Evolutionary conservation across 2,113 vertebrate genomes (phyloP).

Genomic region (Calidris pygmaea): DNA sequence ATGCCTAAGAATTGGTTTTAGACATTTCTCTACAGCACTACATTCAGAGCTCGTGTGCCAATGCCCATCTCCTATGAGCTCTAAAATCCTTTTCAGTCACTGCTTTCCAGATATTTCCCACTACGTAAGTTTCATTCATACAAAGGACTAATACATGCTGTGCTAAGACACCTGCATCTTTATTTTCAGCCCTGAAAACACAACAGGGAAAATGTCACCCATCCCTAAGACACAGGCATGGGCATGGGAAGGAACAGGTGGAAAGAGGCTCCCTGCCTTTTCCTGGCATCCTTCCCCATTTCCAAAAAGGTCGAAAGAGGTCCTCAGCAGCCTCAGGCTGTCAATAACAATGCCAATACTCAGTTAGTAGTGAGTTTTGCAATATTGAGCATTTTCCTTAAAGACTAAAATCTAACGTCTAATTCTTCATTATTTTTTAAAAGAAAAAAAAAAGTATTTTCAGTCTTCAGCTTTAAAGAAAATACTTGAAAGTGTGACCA

Average conservation of each 20-base stretch:
- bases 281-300: neutral
- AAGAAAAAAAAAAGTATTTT: neutral
- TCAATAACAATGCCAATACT: neutral
- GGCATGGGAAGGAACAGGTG: neutral
- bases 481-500: neutral
- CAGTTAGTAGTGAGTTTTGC: neutral
- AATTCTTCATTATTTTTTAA: neutral
- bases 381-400: constrained; percentile 5
- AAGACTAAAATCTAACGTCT: neutral
- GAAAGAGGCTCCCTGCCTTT: neutral
- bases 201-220: neutral
- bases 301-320: neutral
- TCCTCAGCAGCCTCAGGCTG: neutral
- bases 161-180: neutral
- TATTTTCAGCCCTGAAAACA: neutral
- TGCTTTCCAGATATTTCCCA: neutral
- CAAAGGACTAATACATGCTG: neutral
- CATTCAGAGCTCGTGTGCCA: neutral
- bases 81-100: neutral
- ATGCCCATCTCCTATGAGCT: neutral
- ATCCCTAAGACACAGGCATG: neutral
- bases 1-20: neutral
- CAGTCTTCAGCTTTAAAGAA: neutral
- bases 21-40: neutral
- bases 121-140: neutral